Base-by-base conservation (phyloP, 2,888 invertebrate species). In the Hesperia comma region DNA sequence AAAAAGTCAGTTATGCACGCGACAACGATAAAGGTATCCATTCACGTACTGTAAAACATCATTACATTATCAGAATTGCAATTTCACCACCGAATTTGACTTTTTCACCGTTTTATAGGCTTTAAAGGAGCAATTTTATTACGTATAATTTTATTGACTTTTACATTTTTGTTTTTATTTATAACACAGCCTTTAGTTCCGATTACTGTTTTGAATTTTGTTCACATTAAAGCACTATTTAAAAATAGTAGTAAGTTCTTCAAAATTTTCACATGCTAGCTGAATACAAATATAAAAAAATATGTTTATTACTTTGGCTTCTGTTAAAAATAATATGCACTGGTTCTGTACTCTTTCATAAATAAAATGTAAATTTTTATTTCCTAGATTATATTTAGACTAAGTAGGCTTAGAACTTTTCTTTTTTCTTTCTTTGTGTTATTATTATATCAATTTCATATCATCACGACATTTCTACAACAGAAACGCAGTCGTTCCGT, bases 401-500 rank as follows among this genome's bases (percentile, higher is more conserved):
- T 51, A 51, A 26, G 51, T 51, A 51, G 26, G 14, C 21, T 51
- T 33, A 54, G 32, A 15, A 33, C 15, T 15, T 40, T 41, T 37
- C 10, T 21, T 19, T 57, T 57, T 6, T 21, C n/a, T 37, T 53
- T 37, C 26, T 21, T 57, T 55, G n/a, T 61, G 46, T 61, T 60
- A 46, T 46, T 46, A 66, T 33, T 61, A 55, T 61, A 55, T 51
- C 33, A 55, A 61, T 56, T 61, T 67, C 61, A 67, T 56, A 61
- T 61, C 61, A 67, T 67, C 58, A 66, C 68, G 61, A 70, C 72
- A 70, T 76, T 76, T 75, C 71, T 68, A 74, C 70, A 76, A 85
- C 91, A 92, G 92, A 88, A 80, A 77, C 90, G 87, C 67, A 86
- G 86, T 68, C 90, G 92, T 51, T 87, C 91, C 53, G 87, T 91